phyloP scores from a whole-genome alignment of 2,797 vertebrate genomes.

The Molossus alvarezi region DNA sequence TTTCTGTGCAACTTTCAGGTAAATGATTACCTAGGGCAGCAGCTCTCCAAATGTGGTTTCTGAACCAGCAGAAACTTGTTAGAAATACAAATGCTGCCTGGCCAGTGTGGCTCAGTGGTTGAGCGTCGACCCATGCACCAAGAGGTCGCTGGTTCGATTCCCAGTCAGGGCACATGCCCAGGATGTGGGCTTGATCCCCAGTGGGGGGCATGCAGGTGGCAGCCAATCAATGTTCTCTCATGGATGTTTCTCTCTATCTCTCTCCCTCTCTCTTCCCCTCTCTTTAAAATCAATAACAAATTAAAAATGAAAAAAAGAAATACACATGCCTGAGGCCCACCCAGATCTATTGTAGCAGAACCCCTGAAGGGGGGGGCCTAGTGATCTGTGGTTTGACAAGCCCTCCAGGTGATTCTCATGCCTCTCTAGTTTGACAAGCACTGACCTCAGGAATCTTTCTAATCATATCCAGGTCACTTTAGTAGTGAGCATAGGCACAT shows the following conservation, averaged over 20 bases:
- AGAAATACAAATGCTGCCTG: neutral
- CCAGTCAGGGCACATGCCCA: too few relatives aligned
- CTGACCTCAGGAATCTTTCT: neutral
- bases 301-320: neutral
- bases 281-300: too few relatives aligned
- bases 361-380: neutral
- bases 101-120: too few relatives aligned
- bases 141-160: too few relatives aligned
- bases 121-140: too few relatives aligned
- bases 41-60: neutral
- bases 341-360: neutral
- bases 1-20: neutral
- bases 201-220: too few relatives aligned
- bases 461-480: neutral
- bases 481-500: neutral
- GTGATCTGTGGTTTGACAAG: neutral
- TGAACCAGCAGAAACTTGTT: neutral
- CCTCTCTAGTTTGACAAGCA: neutral
- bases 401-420: neutral
- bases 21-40: neutral
- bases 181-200: too few relatives aligned
- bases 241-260: too few relatives aligned
- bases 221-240: too few relatives aligned
- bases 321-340: neutral
- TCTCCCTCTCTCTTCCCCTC: too few relatives aligned